Evolutionary conservation across 2,888 invertebrate species (phyloP).

Genomic region (Conchocele bisecta): DNA sequence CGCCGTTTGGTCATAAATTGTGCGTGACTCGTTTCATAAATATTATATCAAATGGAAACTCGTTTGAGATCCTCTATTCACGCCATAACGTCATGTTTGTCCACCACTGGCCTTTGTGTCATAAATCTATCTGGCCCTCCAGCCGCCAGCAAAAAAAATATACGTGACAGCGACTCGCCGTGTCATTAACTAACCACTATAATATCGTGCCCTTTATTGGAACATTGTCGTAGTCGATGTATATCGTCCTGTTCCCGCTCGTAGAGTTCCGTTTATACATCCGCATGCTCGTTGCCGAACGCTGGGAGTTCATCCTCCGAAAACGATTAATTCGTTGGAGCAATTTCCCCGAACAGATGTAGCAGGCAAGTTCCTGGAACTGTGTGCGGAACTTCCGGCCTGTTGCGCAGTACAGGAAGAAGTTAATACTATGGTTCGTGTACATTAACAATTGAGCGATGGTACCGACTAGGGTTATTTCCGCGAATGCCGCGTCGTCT

Average conservation of each 20-base stretch:
- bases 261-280: constrained; percentile 19
- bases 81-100: no score
- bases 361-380: constrained; percentile 52
- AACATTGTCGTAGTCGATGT: constrained; percentile 2
- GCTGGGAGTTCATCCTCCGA: not conserved
- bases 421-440: constrained; percentile 79
- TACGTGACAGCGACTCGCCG: no score
- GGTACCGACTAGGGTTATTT: constrained; percentile 68
- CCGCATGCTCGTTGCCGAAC: not conserved
- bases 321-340: not conserved
- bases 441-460: constrained; percentile 78
- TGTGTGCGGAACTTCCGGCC: constrained; percentile 73
- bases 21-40: no score
- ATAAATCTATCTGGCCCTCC: no score
- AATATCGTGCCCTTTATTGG: constrained; percentile 3
- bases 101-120: no score
- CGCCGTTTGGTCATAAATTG: no score
- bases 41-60: no score
- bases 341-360: constrained; percentile 4
- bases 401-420: constrained; percentile 75
- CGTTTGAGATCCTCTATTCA: no score
- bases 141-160: no score
- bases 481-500: constrained; percentile 45
- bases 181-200: no score
- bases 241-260: not conserved